phyloP scores from a whole-genome alignment of 2,888 invertebrate genomes.

The Trissolcus japonicus region DNA sequence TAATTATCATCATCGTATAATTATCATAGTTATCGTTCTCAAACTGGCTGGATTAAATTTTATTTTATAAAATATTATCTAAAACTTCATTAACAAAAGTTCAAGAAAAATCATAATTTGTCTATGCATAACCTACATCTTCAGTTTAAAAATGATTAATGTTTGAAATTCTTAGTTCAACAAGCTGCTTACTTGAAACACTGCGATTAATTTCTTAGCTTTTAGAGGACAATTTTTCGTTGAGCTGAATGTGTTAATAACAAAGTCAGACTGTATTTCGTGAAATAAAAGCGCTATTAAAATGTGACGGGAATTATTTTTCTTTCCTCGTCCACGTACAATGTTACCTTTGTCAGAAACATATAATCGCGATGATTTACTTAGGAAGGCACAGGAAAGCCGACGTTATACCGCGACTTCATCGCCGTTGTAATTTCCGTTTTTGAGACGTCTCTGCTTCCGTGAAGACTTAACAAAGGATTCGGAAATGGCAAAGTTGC shows the following conservation, averaged over 20 bases:
- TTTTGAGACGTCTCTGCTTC: conserved; percentile 51
- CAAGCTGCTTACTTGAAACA: no score
- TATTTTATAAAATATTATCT: no score
- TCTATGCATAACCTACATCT: no score
- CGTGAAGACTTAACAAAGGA: conserved; percentile 51
- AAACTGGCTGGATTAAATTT: no score
- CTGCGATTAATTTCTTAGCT: conserved; percentile 1
- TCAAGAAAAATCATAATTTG: no score
- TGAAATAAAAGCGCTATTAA: conserved; percentile 41
- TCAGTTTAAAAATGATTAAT: no score
- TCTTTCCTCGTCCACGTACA: conserved; percentile 21
- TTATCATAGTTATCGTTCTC: no score
- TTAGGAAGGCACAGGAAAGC: conserved; percentile 45
- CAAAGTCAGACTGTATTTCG: conserved; percentile 3
- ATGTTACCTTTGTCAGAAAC: conserved; percentile 46
- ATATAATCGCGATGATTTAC: conserved; percentile 55
- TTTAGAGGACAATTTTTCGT: conserved; percentile 5
- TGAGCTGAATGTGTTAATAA: conserved; percentile 14
- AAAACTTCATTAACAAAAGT: no score
- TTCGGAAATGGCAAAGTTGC: conserved; percentile 56
- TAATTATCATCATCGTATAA: no score
- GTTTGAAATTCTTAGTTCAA: no score
- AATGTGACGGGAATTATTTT: conserved; percentile 37
- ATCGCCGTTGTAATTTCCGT: conserved; percentile 58
- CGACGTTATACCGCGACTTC: conserved; percentile 50